A percentile compares a stretch with the other conserved stretches of the same genome.
These are phyloP conservation scores for Stomatorhinus walkeri DNA, from an alignment of 2,797 vertebrate genomes.

Conservation along the genomic window DNA sequence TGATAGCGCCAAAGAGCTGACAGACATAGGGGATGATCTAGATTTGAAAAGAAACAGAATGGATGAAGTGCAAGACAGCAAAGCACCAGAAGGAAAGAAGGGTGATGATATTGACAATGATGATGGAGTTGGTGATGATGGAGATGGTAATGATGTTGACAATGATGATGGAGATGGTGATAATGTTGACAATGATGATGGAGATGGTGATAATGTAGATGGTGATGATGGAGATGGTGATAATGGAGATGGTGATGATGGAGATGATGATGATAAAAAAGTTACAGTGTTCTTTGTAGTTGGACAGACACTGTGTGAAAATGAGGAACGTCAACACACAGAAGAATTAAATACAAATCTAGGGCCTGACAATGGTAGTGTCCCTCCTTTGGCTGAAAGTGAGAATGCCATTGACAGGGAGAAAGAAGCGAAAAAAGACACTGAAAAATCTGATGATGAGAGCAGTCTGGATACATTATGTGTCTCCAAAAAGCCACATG, in stretches of 20 bases:
- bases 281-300: conserved; percentile 56
- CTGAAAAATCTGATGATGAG: conserved; percentile 16
- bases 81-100: neutral
- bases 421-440: neutral
- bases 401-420: neutral
- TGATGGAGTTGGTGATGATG: neutral
- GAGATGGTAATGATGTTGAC: neutral
- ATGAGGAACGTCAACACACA: conserved; percentile 24
- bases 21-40: neutral
- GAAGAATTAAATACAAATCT: conserved; percentile 26
- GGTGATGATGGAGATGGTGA: neutral
- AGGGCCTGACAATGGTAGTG: neutral
- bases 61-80: neutral
- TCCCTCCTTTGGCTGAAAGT: conserved; percentile 21
- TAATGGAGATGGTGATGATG: neutral
- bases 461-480: conserved; percentile 9
- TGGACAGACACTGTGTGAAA: conserved; percentile 45
- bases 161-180: neutral
- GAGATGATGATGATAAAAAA: conserved; percentile 3
- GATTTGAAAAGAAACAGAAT: neutral
- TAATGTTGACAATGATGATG: neutral
- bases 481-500: neutral
- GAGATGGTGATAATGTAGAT: neutral
- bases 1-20: neutral
- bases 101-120: neutral